Conservation (phyloP, 1,140 invertebrate genomes). For the Brachionus paranguensis region DNA sequence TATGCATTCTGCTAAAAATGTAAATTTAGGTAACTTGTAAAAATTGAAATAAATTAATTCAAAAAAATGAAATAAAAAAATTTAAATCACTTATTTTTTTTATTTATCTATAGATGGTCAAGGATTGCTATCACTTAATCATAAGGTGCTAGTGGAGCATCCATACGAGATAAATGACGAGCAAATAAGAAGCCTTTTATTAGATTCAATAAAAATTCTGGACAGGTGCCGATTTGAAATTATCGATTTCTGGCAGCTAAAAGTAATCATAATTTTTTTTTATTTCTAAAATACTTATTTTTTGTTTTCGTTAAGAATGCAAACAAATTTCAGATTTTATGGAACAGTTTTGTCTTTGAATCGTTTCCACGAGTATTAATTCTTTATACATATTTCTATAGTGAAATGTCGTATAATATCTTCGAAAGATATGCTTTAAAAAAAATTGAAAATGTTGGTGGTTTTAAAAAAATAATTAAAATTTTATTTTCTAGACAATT, state of each 20-base stretch:
- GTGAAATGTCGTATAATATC: background rate
- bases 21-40: background rate
- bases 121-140: background rate
- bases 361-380: background rate
- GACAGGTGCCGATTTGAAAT: background rate
- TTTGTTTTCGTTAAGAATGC: background rate
- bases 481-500: background rate
- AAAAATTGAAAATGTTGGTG: background rate
- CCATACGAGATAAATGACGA: background rate
- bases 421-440: background rate
- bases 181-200: background rate
- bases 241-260: background rate
- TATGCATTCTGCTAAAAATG: background rate
- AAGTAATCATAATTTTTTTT: background rate
- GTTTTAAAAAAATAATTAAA: background rate
- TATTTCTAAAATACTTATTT: background rate
- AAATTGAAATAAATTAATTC: background rate
- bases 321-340: background rate
- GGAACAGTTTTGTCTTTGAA: background rate
- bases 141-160: background rate
- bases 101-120: background rate
- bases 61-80: background rate
- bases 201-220: conserved; percentile 21
- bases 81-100: background rate
- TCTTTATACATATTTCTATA: background rate